Conservation (phyloP, 2,797 vertebrate genomes). For the Thaleichthys pacificus region DNA sequence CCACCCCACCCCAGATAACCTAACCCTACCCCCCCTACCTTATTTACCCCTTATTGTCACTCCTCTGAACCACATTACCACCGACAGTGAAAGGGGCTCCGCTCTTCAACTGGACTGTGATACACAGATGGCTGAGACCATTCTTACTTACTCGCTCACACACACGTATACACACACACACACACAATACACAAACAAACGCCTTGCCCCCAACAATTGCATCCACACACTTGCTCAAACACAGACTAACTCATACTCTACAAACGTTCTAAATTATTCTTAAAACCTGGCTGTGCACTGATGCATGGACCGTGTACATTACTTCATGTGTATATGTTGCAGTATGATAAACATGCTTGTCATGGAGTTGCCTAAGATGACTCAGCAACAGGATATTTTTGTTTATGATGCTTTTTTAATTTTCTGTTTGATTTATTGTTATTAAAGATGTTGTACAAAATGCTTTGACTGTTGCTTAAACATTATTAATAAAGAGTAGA, state of each 20-base stretch:
- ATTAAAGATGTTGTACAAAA: constrained; percentile 81
- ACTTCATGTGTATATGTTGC: constrained; percentile 93
- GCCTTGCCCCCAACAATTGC: background rate
- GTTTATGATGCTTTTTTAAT: constrained; percentile 78
- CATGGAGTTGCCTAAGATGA: constrained; percentile 86
- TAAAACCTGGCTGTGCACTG: constrained; percentile 65
- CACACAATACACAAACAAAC: constrained; percentile 30
- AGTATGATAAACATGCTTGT: constrained; percentile 86
- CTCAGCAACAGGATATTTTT: constrained; percentile 76
- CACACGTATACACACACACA: constrained; percentile 26
- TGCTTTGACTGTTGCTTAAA: constrained; percentile 84
- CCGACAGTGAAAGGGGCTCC: constrained; percentile 57
- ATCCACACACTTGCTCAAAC: constrained; percentile 21
- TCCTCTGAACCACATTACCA: constrained; percentile 29
- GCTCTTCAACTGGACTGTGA: constrained; percentile 82
- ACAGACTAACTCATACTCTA: constrained; percentile 36
- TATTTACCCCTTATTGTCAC: constrained; percentile 32
- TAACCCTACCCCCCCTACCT: constrained; percentile 45
- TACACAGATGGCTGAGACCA: constrained; percentile 84
- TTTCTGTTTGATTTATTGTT: constrained; percentile 59
- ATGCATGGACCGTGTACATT: constrained; percentile 88
- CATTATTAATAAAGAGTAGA: constrained; percentile 66
- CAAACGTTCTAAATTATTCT: constrained; percentile 18
- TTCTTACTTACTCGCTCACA: constrained; percentile 49
- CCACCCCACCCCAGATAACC: constrained; percentile 18